Evolutionary conservation across 30 jellyfish, hydroid and myxozoan genomes (phyloP).

Genomic region (Pelagia noctiluca): DNA sequence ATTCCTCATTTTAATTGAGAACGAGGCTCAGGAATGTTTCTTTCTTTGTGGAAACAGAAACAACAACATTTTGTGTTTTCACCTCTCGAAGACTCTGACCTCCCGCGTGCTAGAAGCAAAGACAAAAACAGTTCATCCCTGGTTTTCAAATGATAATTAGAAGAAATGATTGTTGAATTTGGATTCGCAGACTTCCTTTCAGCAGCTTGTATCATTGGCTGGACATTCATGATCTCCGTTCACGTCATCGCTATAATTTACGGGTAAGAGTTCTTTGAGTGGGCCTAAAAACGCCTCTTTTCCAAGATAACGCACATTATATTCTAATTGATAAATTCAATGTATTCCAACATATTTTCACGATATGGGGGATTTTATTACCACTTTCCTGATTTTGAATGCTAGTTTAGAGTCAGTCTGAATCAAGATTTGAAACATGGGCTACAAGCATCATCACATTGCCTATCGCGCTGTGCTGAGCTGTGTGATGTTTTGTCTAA

Average conservation of each 20-base stretch:
- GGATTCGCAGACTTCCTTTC: slow-evolving; percentile 60
- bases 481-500: too few species aligned
- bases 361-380: neutral
- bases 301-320: neutral
- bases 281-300: neutral
- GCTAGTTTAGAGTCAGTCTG: neutral
- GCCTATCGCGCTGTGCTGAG: too few species aligned
- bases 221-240: slow-evolving; percentile 61
- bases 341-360: neutral
- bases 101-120: too few species aligned
- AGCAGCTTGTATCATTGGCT: slow-evolving; percentile 28
- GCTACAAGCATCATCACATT: too few species aligned
- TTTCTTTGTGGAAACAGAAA: too few species aligned
- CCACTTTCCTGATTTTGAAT: neutral
- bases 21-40: too few species aligned
- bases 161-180: slow-evolving; percentile 7
- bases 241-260: slow-evolving; percentile 64
- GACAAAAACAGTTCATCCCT: too few species aligned
- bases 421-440: neutral
- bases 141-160: too few species aligned
- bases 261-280: slow-evolving; percentile 73
- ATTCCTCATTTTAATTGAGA: too few species aligned
- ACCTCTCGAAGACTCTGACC: too few species aligned
- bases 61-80: too few species aligned
- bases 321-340: neutral